phyloP scores from a whole-genome alignment of 2,888 invertebrate genomes.

The Lepidochitona cinerea region DNA sequence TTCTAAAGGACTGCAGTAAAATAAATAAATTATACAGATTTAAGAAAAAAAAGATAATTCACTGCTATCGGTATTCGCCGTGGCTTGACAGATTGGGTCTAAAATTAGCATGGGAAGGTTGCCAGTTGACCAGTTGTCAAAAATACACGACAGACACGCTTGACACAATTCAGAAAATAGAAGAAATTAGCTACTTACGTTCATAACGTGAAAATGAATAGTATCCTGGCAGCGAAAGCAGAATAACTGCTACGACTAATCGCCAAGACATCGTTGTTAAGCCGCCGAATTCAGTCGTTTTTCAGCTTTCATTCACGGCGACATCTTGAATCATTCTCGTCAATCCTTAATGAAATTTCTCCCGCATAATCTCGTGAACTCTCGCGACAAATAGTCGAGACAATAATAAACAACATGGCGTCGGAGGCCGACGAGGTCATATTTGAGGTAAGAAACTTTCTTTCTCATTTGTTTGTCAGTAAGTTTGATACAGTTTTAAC shows the following conservation, averaged over 20 bases:
- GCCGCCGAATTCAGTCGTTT: background rate
- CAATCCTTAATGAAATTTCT: background rate
- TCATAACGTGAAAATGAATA: background rate
- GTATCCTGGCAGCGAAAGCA: slow-evolving; percentile 4
- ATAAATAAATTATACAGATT: too few species aligned
- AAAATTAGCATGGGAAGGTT: too few species aligned
- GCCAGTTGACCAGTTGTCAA: too few species aligned
- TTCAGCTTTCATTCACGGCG: background rate
- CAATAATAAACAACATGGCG: slow-evolving; percentile 38
- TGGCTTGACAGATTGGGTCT: too few species aligned
- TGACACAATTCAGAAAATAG: background rate
- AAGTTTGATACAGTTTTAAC: too few species aligned
- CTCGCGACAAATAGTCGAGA: slow-evolving; percentile 6
- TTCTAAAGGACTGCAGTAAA: too few species aligned
- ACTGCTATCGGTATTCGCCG: too few species aligned
- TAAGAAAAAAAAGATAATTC: too few species aligned
- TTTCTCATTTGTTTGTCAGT: background rate
- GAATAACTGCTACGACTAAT: slow-evolving; percentile 3
- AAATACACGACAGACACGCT: background rate
- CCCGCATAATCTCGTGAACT: background rate
- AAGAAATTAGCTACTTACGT: background rate
- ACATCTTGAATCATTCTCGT: background rate
- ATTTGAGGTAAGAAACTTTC: slow-evolving; percentile 36
- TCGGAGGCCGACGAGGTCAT: slow-evolving; percentile 40
- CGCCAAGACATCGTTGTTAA: slow-evolving; percentile 4